These are phyloP conservation scores for Notodonta dromedarius DNA, from an alignment of 2,888 invertebrate genomes.

Conservation along the genomic window DNA sequence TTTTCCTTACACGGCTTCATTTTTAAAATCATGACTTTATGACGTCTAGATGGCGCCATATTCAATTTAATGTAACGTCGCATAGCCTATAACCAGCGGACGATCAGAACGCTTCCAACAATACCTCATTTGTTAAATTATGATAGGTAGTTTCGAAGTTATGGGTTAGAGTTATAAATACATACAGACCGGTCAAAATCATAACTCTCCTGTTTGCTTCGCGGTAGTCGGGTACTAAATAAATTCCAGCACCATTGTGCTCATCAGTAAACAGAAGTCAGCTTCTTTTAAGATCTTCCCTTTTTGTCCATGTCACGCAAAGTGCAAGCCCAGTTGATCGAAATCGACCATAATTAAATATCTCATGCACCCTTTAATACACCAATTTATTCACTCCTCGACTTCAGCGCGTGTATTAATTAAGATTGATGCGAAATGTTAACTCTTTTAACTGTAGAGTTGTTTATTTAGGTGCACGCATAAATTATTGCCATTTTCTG, in stretches of 20 bases:
- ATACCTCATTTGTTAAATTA: no score
- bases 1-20: no score
- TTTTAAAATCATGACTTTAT: no score
- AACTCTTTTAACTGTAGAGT: conserved; percentile 52
- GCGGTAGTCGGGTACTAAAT: background rate
- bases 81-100: no score
- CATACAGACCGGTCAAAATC: no score
- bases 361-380: conserved; percentile 76
- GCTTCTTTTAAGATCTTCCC: conserved; percentile 58
- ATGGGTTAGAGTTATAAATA: no score
- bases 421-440: conserved; percentile 76
- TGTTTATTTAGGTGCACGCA: conserved; percentile 51
- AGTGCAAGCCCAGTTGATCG: conserved; percentile 67
- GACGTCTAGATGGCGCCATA: no score
- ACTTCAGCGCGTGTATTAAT: conserved; percentile 68
- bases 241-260: conserved; percentile 14
- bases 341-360: conserved; percentile 80
- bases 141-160: no score
- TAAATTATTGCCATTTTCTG: conserved; percentile 52
- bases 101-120: no score
- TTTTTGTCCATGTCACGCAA: conserved; percentile 71
- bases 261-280: conserved; percentile 45
- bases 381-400: conserved; percentile 74
- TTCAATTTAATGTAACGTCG: no score
- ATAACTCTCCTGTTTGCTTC: no score